phyloP scores from a whole-genome alignment of 1,140 invertebrate genomes.

The Zaprionus ornatus region DNA sequence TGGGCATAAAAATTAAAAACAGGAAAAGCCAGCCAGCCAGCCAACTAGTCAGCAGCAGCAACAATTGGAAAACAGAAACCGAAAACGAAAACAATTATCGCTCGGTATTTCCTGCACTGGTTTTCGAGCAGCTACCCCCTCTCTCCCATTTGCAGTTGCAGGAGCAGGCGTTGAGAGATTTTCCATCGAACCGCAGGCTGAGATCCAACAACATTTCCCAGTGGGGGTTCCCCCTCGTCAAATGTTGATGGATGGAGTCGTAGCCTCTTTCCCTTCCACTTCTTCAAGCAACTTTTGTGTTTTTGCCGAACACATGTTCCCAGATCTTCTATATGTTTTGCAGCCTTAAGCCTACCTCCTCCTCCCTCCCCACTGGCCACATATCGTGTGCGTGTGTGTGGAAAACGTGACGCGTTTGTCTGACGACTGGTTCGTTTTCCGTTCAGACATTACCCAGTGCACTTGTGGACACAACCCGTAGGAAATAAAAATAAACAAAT shows the following conservation, averaged over 20 bases:
- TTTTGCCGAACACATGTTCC: constrained; percentile 51
- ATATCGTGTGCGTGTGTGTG: constrained; percentile 15
- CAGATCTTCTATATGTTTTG: constrained; percentile 70
- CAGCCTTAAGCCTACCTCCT: background rate
- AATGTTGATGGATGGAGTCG: constrained; percentile 54
- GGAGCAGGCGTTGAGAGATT: constrained; percentile 14
- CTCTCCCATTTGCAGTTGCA: constrained; percentile 7
- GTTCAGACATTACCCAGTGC: constrained; percentile 29
- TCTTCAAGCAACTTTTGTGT: background rate
- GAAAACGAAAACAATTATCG: constrained; percentile 33
- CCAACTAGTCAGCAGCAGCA: constrained; percentile 4
- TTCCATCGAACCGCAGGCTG: background rate
- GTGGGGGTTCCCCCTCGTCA: constrained; percentile 8
- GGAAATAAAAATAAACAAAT: constrained; percentile 26
- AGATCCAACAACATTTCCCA: constrained; percentile 21
- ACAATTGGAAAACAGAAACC: constrained; percentile 44
- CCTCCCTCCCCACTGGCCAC: constrained; percentile 1
- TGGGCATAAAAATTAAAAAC: constrained; percentile 39
- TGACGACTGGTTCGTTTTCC: background rate
- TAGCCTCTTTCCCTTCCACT: constrained; percentile 14
- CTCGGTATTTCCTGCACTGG: constrained; percentile 32
- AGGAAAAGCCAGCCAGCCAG: constrained; percentile 39
- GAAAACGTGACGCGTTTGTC: constrained; percentile 9
- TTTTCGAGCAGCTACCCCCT: background rate
- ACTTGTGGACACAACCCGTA: constrained; percentile 35